Evolutionary conservation across 2,113 vertebrate genomes (phyloP), one percentile per base, ranked within the genome.

Genomic region (Rhea americana): DNA sequence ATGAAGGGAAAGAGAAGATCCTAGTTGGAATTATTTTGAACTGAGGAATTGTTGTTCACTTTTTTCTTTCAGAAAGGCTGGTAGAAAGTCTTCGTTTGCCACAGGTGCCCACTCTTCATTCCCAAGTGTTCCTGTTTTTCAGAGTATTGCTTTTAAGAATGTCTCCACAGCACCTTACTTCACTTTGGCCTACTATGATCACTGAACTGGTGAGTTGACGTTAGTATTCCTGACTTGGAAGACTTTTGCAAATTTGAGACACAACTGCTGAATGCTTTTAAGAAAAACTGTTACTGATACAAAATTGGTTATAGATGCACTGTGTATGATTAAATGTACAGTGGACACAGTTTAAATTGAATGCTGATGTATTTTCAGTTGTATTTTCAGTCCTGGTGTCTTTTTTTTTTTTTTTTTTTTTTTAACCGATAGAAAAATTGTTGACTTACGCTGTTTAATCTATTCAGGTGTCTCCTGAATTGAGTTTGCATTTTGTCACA

Each of bases 111-210:
- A 99, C 99, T 78, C 99, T 99, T 92, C 99, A 99, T 62, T 99
- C 99, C 91, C 99, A 99, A 98, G 99, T 99, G 95, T 99, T 99
- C 98, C 98, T 99, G 96, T 99, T 99, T 97, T 99, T 99, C 97
- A 98, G 99, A 97, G 99, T 99, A 55, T 97, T 99, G 94, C 98
- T 99, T 93, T 98, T 99, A 95, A 98, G 99, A 96, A 99, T 99
- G 98, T 99, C 99, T 76, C 99, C 99, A 24, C 99, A 99, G 92
- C 99, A 99, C 93, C 99, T 99, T 93, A 99, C 99, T 90, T 99
- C 99, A 0, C 98, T 99, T 83, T 99, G 99, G 99, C 99, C 99
- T 59, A 99, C 99, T 78, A 99, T 99, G 99, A 99, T 99, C 97
- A 99, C 99, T 41, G 99, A 99, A 94, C 98, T 99, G 98, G 99